Percentiles rank a stretch among this genome's conserved stretches.
Conservation (phyloP, 1,140 invertebrate genomes). For the Caenorhabditis remanei region DNA sequence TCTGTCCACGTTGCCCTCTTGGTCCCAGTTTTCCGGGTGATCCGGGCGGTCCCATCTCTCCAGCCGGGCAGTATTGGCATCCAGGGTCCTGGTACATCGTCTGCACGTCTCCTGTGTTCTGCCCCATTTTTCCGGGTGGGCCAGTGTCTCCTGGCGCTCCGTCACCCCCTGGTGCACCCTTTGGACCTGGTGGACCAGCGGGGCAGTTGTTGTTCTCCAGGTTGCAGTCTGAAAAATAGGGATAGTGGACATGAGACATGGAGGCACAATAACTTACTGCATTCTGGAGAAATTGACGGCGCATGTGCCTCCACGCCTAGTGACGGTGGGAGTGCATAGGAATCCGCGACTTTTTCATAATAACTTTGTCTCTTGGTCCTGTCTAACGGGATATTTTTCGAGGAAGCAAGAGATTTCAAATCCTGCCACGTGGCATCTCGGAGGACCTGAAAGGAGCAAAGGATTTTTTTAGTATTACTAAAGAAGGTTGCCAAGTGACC, state of each 20-base stretch:
- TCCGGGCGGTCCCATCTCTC: constrained; percentile 59
- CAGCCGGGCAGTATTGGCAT: constrained; percentile 60
- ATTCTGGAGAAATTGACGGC: constrained; percentile 51
- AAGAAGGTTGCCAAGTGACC: too few species aligned
- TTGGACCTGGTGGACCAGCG: constrained; percentile 55
- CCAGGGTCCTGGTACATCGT: constrained; percentile 43
- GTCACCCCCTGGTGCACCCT: not conserved
- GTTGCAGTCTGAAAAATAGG: constrained; percentile 54
- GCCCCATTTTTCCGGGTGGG: constrained; percentile 47
- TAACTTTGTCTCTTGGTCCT: constrained; percentile 54
- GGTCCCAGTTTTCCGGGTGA: constrained; percentile 30
- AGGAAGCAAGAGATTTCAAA: not conserved
- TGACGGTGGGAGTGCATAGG: constrained; percentile 25
- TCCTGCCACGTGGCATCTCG: constrained; percentile 19
- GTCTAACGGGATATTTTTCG: not conserved
- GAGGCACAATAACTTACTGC: not conserved
- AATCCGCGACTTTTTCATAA: constrained; percentile 58
- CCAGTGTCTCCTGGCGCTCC: constrained; percentile 50
- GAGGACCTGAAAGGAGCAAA: not conserved
- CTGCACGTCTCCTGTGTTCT: constrained; percentile 18
- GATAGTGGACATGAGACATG: not conserved
- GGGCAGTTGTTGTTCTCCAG: constrained; percentile 60
- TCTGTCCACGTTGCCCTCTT: not conserved
- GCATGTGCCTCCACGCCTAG: constrained; percentile 57
- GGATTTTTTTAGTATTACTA: not conserved